phyloP scores from a whole-genome alignment of 2,113 vertebrate species.

The Melozone crissalis region DNA sequence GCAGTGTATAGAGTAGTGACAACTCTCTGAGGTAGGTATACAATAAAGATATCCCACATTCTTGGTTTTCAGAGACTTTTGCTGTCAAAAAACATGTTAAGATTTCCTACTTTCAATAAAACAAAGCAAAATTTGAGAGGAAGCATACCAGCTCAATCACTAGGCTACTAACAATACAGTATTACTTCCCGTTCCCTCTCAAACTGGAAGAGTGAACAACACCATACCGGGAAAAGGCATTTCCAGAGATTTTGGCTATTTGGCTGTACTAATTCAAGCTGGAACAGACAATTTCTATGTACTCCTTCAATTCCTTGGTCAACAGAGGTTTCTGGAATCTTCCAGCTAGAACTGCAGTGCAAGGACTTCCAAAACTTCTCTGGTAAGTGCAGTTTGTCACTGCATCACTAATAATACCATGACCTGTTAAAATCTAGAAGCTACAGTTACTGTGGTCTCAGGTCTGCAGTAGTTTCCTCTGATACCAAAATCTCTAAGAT shows the following conservation, averaged over 20 bases:
- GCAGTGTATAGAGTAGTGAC: neutral
- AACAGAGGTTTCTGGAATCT: neutral
- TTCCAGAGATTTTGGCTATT: neutral
- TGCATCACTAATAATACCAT: neutral
- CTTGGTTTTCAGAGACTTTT: neutral
- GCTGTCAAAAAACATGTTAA: neutral
- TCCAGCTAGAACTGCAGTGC: neutral
- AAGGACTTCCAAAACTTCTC: neutral
- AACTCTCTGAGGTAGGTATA: neutral
- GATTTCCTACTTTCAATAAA: neutral
- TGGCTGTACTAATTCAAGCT: neutral
- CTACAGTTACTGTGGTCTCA: neutral
- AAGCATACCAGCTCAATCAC: neutral
- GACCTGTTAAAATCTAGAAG: neutral
- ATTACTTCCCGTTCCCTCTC: neutral
- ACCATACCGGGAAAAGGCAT: neutral
- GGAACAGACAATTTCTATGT: neutral
- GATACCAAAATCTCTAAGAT: neutral
- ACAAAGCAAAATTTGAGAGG: neutral
- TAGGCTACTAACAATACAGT: neutral
- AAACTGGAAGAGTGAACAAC: neutral
- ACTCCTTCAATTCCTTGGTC: neutral
- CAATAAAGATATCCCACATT: neutral
- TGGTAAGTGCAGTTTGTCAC: neutral
- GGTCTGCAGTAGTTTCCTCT: neutral